phyloP scores from a whole-genome alignment of 2,113 vertebrate genomes.

The Embiotoca jacksoni region DNA sequence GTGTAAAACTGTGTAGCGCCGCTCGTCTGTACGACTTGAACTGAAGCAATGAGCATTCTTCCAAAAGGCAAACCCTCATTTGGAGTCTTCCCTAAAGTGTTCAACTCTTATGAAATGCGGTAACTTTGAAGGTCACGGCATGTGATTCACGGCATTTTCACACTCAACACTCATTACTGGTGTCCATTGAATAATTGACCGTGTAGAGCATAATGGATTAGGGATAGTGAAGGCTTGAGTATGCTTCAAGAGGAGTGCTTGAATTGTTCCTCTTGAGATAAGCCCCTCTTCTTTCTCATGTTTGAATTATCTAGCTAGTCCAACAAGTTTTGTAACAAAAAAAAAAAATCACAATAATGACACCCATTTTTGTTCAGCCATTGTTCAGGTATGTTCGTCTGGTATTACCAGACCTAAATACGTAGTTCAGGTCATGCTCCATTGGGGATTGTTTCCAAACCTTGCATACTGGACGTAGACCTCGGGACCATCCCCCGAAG shows the following conservation, averaged over 20 bases:
- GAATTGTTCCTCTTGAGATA: not conserved
- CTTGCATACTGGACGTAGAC: too few relatives aligned
- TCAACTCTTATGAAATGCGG: not conserved
- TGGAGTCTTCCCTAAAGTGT: not conserved
- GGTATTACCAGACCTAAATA: too few relatives aligned
- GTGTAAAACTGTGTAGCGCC: slow-evolving; percentile 6
- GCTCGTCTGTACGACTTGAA: not conserved
- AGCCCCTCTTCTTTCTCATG: too few relatives aligned
- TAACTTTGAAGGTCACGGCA: not conserved
- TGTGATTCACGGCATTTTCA: slow-evolving; percentile 2
- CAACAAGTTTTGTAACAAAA: too few relatives aligned
- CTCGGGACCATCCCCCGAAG: too few relatives aligned
- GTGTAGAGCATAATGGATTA: fast-evolving
- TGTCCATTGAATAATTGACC: slow-evolving; percentile 1
- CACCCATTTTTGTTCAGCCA: too few relatives aligned
- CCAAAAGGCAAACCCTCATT: not conserved
- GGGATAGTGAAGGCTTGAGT: not conserved
- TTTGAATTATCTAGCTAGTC: too few relatives aligned
- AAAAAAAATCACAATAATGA: too few relatives aligned
- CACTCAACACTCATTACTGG: not conserved
- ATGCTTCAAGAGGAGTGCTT: not conserved
- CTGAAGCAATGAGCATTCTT: not conserved
- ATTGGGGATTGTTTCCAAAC: too few relatives aligned
- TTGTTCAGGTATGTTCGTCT: too few relatives aligned
- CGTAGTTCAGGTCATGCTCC: too few relatives aligned